Evolutionary conservation across 2,888 invertebrate species (phyloP).

Genomic region (Tolmerus cingulatus): DNA sequence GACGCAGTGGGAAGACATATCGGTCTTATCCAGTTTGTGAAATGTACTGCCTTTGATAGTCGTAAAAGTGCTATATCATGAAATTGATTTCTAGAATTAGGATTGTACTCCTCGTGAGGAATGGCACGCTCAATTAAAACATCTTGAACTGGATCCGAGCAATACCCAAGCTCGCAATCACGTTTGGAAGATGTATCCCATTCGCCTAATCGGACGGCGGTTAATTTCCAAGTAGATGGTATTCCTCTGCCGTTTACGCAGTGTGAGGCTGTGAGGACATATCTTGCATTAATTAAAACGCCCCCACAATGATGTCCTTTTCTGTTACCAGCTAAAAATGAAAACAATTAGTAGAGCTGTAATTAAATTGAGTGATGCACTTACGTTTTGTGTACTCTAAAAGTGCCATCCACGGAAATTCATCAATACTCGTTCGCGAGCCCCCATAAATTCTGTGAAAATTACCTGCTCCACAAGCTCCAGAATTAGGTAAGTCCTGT

Average conservation of each 20-base stretch:
- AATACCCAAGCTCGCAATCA: conserved; percentile 72
- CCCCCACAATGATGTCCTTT: conserved; percentile 77
- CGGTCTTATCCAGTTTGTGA: conserved; percentile 68
- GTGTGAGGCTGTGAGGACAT: conserved; percentile 79
- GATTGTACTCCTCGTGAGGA: conserved; percentile 71
- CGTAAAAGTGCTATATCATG: conserved; percentile 79
- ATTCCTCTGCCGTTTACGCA: conserved; percentile 74
- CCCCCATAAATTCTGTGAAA: conserved; percentile 72
- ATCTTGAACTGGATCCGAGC: conserved; percentile 69
- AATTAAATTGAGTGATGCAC: not conserved
- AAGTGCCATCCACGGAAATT: conserved; percentile 68
- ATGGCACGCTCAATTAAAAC: conserved; percentile 71
- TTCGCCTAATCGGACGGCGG: conserved; percentile 60
- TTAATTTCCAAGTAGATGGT: conserved; percentile 69
- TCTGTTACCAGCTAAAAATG: conserved; percentile 66
- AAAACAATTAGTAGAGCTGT: not conserved
- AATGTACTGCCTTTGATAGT: conserved; percentile 66
- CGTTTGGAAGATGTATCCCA: conserved; percentile 67
- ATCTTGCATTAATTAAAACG: conserved; percentile 71
- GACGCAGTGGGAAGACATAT: conserved; percentile 67
- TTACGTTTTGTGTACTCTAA: conserved; percentile 65
- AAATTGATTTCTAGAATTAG: conserved; percentile 68
- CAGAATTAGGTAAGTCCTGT: conserved; percentile 56
- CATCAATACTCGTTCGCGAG: conserved; percentile 68
- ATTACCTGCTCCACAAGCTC: conserved; percentile 67